Percentiles rank a stretch among this genome's conserved stretches.
These are phyloP conservation scores for Aurelia sp. DNA, from an alignment of 30 jellyfish, hydroid and myxozoan genomes.

Conservation along the genomic window DNA sequence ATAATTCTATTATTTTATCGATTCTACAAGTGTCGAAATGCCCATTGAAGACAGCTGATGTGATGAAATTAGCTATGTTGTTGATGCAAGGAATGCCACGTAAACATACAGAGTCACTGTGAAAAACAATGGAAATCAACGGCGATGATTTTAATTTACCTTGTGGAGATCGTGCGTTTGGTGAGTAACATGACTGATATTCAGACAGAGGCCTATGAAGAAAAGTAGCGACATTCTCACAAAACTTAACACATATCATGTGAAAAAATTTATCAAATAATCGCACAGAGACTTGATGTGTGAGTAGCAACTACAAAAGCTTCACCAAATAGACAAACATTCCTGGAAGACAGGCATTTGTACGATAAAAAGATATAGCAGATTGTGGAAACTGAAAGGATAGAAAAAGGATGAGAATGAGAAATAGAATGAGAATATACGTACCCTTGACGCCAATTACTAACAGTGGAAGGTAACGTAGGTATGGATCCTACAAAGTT, in stretches of 20 bases:
- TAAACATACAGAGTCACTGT: background rate
- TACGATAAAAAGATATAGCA: too few relatives aligned
- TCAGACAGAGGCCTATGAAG: constrained; percentile 49
- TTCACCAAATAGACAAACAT: background rate
- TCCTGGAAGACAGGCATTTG: too few relatives aligned
- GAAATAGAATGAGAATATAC: background rate
- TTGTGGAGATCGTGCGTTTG: constrained; percentile 45
- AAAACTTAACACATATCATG: too few relatives aligned
- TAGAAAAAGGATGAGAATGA: background rate
- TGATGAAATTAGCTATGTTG: too few relatives aligned
- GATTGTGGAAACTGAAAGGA: background rate
- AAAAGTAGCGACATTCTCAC: background rate
- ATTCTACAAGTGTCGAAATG: too few relatives aligned
- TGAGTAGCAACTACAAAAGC: background rate
- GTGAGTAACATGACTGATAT: constrained; percentile 71
- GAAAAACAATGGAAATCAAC: background rate
- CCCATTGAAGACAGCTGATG: too few relatives aligned
- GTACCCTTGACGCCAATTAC: constrained; percentile 54
- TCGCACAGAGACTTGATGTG: background rate
- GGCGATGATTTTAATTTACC: constrained; percentile 9
- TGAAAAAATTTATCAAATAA: too few relatives aligned
- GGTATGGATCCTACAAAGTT: constrained; percentile 32
- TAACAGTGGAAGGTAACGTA: constrained; percentile 36
- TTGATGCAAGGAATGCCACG: too few relatives aligned
- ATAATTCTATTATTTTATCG: too few relatives aligned